Evolutionary conservation across 2,888 invertebrate genomes (phyloP), one percentile per base, ranked within the genome.

Genomic region (Tanytarsus gracilentus): DNA sequence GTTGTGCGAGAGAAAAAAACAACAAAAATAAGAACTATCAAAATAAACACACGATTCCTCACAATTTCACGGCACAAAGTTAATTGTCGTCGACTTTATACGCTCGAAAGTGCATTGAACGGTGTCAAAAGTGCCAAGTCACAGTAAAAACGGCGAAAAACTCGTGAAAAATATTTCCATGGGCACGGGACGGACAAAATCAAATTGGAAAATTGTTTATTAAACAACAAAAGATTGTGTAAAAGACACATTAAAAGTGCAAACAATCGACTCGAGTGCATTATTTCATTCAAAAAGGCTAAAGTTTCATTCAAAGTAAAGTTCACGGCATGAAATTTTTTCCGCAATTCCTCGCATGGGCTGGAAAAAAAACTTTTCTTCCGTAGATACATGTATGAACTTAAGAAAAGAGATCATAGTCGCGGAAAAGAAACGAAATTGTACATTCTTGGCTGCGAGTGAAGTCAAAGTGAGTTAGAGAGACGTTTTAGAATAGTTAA

Each of bases 21-120:
- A 58, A 58, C 58, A 58, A 48, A 58, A 58, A 48, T 48, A 48
- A 44, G 27, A 58, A 58, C 48, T 58, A 58, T 58, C 58, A 58
- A 58, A 58, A 58, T 58, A 58, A 58, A 58, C 58, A 53, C 36
- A 44, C 30, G 48, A 58, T 58, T 58, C 44, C 30, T 58, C 33
- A 33, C 14, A n/a, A 23, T 36, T 53, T 30, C 53, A 56, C 21
- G 25, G 9, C 8, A 14, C 18, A 16, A 56, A 23, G 26, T 39
- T 16, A 25, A 26, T 27, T 8, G 25, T 7, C 9, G 3, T 11
- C 26, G 26, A 26, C 14, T 48, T 25, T 7, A 8, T 44, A n/a
- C n/a, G 14, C 14, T 40, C 18, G 9, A 3, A 5, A 55, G n/a
- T 39, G 48, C 4, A 44, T 8, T 4, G 8, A n/a, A 49, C 25